Evolutionary conservation across 35 echinoderm and acorn worm genomes (phyloP), one percentile per base, ranked within the genome.

Genomic region (Amphiura filiformis): DNA sequence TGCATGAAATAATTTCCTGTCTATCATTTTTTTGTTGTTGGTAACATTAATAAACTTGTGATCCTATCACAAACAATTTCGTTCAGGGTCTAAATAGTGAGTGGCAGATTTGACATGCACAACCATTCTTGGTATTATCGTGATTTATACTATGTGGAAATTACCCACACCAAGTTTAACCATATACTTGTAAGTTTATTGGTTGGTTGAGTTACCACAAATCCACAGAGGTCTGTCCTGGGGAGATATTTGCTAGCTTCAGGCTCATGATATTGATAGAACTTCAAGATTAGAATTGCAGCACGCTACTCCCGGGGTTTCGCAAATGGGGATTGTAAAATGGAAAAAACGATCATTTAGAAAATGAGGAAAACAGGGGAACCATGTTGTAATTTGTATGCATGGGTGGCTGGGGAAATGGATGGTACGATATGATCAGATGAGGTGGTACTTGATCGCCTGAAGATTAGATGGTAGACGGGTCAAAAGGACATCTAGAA

Each of bases 211-310:
- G 5, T 47, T 23, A 70, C 61, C 61, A 23, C 61, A 70, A 70
- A 70, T 70, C 61, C 61, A 70, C 28, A 13, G 61, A 23, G 61
- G 61, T 70, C 61, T 2, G 61, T 70, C 61, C 61, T 70, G 61
- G 61, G 26, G 61, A 70, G 61, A 70, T 70, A 70, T 70, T 70
- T 70, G 61, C 61, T 70, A 70, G 61, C 41, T 47, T 17, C 61
- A 70, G 61, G 61, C 7, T 23, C n/a, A n/a, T 70, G 26, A 70
- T 70, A 30, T 70, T 70, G 61, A 70, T 70, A 23, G 2, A 70
- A 70, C n/a, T 70, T 70, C 28, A 18, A n/a, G 61, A 70, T 70
- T 70, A 70, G 61, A 70, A 70, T 70, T 26, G 61, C 61, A 70
- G 61, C 61, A 5, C 61, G 7, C 7, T 23, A 70, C 61, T n/a